A percentile compares a stretch with the other conserved stretches of the same genome.
These are phyloP conservation scores for Drosophila basisetae DNA, from an alignment of 2,888 invertebrate genomes.

Conservation along the genomic window DNA sequence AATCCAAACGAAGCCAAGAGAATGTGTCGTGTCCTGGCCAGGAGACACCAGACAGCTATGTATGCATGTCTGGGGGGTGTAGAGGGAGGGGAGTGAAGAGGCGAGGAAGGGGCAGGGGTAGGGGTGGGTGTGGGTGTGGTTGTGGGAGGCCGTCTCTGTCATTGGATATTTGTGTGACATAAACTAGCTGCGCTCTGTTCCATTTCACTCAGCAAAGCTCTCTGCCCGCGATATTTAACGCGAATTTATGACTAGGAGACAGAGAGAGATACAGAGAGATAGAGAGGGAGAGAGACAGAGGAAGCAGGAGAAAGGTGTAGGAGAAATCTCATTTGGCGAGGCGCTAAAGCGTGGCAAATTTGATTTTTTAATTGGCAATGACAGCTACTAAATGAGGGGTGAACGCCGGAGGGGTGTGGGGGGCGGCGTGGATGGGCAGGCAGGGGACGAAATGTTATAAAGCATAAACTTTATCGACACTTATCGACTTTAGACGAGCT, in stretches of 20 bases:
- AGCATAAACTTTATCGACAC: constrained; percentile 25
- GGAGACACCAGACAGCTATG: constrained; percentile 10
- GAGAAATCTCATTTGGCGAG: constrained; percentile 67
- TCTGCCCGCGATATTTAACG: constrained; percentile 62
- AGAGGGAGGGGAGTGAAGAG: neutral
- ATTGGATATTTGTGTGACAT: constrained; percentile 77
- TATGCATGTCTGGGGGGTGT: neutral
- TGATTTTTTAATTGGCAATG: constrained; percentile 71
- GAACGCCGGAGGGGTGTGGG: neutral
- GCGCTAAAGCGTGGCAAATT: constrained; percentile 70
- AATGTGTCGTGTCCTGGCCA: constrained; percentile 56
- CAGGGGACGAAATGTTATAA: constrained; percentile 9
- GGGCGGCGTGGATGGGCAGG: neutral
- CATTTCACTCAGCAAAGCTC: constrained; percentile 8
- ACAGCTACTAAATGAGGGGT: constrained; percentile 32
- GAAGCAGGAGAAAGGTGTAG: neutral
- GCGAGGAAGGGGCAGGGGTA: too few relatives aligned
- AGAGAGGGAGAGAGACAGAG: neutral
- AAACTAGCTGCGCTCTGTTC: constrained; percentile 61
- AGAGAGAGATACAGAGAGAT: neutral
- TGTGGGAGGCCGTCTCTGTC: constrained; percentile 47
- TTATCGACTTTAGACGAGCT: constrained; percentile 17
- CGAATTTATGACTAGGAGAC: constrained; percentile 66
- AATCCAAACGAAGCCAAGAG: constrained; percentile 77
- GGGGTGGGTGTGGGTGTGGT: neutral